Evolutionary conservation across 1,140 invertebrate species (phyloP).

Genomic region (Melipona quadrifasciata): DNA sequence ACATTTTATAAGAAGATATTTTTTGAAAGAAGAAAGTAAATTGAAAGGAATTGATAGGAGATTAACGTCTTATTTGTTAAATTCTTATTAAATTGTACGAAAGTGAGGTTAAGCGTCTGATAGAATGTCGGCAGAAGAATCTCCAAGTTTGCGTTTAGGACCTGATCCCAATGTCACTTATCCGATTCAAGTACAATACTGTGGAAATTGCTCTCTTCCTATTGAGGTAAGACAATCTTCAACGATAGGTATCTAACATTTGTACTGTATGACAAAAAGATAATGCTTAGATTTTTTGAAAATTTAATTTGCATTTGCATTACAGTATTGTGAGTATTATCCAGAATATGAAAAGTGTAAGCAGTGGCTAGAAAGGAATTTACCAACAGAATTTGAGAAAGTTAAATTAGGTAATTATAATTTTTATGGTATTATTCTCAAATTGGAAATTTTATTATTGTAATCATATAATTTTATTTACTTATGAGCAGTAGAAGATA

Average conservation of each 20-base stretch:
- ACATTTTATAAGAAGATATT: background rate
- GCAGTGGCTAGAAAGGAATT: constrained; percentile 96
- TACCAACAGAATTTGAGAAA: constrained; percentile 96
- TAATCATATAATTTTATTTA: background rate
- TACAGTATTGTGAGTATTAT: constrained; percentile 98
- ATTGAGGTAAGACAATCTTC: constrained; percentile 86
- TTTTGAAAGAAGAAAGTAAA: background rate
- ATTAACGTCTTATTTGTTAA: background rate
- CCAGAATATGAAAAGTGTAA: constrained; percentile 99
- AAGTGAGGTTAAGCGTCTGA: constrained; percentile 50
- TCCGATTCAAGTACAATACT: constrained; percentile 95
- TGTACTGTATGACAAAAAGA: background rate
- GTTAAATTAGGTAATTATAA: constrained; percentile 86
- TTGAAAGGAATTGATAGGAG: background rate
- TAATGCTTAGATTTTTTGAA: background rate
- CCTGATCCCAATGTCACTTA: constrained; percentile 85
- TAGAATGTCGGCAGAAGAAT: constrained; percentile 74
- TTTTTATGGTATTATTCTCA: background rate
- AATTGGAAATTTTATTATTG: background rate
- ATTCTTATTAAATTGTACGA: background rate
- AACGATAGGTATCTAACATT: background rate
- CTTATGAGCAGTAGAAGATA: constrained; percentile 75
- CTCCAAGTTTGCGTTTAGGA: constrained; percentile 76
- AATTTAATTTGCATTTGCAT: constrained; percentile 69
- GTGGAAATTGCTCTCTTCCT: constrained; percentile 96